Evolutionary conservation across 2,888 invertebrate species (phyloP).

Genomic region (Anarsia innoxiella): DNA sequence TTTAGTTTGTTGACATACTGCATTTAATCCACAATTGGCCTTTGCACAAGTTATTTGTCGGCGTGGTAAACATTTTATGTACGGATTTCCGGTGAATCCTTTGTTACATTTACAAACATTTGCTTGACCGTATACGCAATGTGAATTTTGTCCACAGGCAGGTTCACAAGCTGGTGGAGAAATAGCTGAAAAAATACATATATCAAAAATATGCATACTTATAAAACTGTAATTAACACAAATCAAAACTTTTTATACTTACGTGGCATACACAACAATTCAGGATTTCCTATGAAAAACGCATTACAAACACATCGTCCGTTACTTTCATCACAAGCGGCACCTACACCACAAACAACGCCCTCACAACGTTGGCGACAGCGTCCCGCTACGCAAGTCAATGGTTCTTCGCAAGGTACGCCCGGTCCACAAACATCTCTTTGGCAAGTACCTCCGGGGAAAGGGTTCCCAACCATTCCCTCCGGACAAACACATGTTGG

Average conservation of each 20-base stretch:
- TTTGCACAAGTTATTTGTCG: slow-evolving; percentile 82
- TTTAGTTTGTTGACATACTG: slow-evolving; percentile 85
- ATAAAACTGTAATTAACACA: neutral
- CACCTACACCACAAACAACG: slow-evolving; percentile 91
- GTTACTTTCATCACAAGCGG: slow-evolving; percentile 85
- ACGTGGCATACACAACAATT: slow-evolving; percentile 93
- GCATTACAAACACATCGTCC: slow-evolving; percentile 92
- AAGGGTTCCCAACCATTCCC: slow-evolving; percentile 92
- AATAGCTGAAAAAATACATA: slow-evolving; percentile 80
- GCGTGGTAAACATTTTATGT: slow-evolving; percentile 84
- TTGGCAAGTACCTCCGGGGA: slow-evolving; percentile 90
- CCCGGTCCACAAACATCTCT: slow-evolving; percentile 87
- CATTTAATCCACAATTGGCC: slow-evolving; percentile 84
- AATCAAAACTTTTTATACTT: slow-evolving; percentile 68
- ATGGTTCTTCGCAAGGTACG: slow-evolving; percentile 84
- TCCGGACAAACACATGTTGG: slow-evolving; percentile 92
- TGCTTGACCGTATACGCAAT: slow-evolving; percentile 87
- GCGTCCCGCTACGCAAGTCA: slow-evolving; percentile 89
- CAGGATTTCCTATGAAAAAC: slow-evolving; percentile 92
- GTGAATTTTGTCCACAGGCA: slow-evolving; percentile 87
- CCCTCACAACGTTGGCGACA: slow-evolving; percentile 93
- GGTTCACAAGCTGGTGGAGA: slow-evolving; percentile 86
- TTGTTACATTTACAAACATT: slow-evolving; percentile 89
- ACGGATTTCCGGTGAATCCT: slow-evolving; percentile 91
- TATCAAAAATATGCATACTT: slow-evolving; percentile 17